Conservation (phyloP, 2,888 invertebrate genomes). For the Tachystola acroxantha region DNA sequence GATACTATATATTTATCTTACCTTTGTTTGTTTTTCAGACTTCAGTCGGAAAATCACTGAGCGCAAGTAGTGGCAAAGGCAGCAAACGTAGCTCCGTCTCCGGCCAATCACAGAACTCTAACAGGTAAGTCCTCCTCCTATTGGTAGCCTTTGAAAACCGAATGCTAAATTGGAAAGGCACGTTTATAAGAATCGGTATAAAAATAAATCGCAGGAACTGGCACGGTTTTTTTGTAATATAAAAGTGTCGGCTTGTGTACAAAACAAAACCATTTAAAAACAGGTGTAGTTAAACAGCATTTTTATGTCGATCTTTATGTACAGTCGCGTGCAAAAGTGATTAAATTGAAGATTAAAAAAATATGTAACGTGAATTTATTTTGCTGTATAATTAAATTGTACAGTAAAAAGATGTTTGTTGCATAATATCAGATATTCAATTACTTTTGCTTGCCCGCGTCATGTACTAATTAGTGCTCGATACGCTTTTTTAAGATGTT, state of each 20-base stretch:
- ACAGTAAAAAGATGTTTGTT: too few relatives aligned
- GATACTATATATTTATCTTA: too few relatives aligned
- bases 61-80: slow-evolving; percentile 63
- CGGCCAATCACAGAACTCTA: slow-evolving; percentile 63
- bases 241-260: not conserved
- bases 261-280: slow-evolving; percentile 8
- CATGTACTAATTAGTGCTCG: too few relatives aligned
- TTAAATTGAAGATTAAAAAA: not conserved
- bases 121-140: slow-evolving; percentile 52
- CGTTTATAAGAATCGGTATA: not conserved
- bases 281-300: slow-evolving; percentile 6
- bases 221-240: slow-evolving; percentile 2
- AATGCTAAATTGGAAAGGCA: not conserved
- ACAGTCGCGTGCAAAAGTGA: not conserved
- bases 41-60: slow-evolving; percentile 67
- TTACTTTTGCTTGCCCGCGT: too few relatives aligned
- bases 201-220: slow-evolving; percentile 7
- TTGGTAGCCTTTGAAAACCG: slow-evolving; percentile 2
- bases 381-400: too few relatives aligned
- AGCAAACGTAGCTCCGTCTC: slow-evolving; percentile 71
- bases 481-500: too few relatives aligned
- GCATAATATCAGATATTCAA: too few relatives aligned
- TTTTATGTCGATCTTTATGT: slow-evolving; percentile 1
- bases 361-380: not conserved
- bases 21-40: too few relatives aligned